A percentile compares a stretch with the other conserved stretches of the same genome.
These are phyloP conservation scores for Listronotus bonariensis DNA, from an alignment of 1,140 invertebrate genomes.

Conservation along the genomic window DNA sequence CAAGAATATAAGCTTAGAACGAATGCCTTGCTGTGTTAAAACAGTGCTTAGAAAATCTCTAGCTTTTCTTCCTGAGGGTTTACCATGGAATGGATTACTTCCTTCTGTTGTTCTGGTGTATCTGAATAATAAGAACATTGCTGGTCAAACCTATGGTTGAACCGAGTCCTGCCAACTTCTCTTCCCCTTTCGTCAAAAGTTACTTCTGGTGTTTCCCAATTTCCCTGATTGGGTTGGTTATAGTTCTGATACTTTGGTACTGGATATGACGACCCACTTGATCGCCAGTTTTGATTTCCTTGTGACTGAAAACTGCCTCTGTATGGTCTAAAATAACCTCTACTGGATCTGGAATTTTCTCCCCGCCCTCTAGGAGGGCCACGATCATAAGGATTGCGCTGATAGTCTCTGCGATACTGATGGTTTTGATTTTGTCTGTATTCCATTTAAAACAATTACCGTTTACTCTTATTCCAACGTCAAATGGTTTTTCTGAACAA, in stretches of 20 bases:
- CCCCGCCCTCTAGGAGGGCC: not conserved
- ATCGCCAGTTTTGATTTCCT: not conserved
- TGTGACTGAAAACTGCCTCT: not conserved
- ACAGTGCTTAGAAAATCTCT: slow-evolving; percentile 20
- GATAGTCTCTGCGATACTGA: not conserved
- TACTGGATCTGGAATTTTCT: not conserved
- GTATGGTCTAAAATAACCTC: not conserved
- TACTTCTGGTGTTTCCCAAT: slow-evolving; percentile 3
- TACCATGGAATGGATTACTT: not conserved
- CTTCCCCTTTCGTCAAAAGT: slow-evolving; percentile 25
- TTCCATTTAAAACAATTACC: slow-evolving; percentile 6
- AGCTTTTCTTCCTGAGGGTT: slow-evolving; percentile 24
- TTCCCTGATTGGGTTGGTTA: not conserved
- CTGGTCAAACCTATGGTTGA: not conserved
- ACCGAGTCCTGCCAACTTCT: slow-evolving; percentile 1
- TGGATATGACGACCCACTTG: not conserved
- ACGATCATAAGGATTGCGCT: slow-evolving; percentile 16
- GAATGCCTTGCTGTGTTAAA: slow-evolving; percentile 23
- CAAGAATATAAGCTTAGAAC: slow-evolving; percentile 32
- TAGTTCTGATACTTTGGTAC: not conserved
- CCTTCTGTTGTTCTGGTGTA: not conserved
- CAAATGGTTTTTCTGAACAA: too few species aligned
- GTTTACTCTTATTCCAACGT: not conserved
- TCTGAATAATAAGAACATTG: not conserved
- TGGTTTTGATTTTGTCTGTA: slow-evolving; percentile 5